Conservation (phyloP, 2,113 vertebrate species). For the Gobius niger region DNA sequence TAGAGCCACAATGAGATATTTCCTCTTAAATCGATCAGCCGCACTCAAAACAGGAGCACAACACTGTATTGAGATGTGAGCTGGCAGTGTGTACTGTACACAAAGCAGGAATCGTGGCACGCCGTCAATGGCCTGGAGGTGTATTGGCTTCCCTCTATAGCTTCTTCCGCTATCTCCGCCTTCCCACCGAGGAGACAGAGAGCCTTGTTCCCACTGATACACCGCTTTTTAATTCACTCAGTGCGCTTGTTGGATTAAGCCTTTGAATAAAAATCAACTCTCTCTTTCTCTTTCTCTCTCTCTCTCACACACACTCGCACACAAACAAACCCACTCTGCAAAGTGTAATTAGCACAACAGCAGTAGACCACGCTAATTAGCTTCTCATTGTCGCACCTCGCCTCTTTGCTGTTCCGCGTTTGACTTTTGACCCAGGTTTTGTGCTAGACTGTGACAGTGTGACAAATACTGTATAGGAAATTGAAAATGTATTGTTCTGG, state of each 20-base stretch:
- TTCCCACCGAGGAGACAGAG: slow-evolving; percentile 48
- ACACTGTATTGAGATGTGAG: slow-evolving; percentile 34
- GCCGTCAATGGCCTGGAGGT: slow-evolving; percentile 33
- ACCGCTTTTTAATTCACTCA: slow-evolving; percentile 64
- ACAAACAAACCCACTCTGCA: slow-evolving; percentile 21
- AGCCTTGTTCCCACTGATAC: slow-evolving; percentile 58
- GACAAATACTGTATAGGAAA: too few species aligned
- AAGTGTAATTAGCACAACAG: slow-evolving; percentile 41
- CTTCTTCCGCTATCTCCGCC: slow-evolving; percentile 34
- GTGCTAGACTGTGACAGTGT: too few species aligned
- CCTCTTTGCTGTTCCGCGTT: slow-evolving; percentile 26
- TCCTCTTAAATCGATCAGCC: too few species aligned
- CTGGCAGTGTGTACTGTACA: slow-evolving; percentile 37
- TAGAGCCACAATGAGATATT: too few species aligned
- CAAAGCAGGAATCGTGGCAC: slow-evolving; percentile 34
- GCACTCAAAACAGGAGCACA: not conserved
- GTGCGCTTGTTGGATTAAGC: slow-evolving; percentile 63
- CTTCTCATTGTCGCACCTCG: slow-evolving; percentile 53
- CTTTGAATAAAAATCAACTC: slow-evolving; percentile 42
- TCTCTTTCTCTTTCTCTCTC: slow-evolving; percentile 1
- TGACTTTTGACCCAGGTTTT: slow-evolving; percentile 3
- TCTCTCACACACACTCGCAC: not conserved
- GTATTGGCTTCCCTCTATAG: slow-evolving; percentile 34
- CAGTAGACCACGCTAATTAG: slow-evolving; percentile 48
- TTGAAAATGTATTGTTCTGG: too few species aligned